Conservation (phyloP, 2,113 vertebrate genomes). For the Jacana jacana region DNA sequence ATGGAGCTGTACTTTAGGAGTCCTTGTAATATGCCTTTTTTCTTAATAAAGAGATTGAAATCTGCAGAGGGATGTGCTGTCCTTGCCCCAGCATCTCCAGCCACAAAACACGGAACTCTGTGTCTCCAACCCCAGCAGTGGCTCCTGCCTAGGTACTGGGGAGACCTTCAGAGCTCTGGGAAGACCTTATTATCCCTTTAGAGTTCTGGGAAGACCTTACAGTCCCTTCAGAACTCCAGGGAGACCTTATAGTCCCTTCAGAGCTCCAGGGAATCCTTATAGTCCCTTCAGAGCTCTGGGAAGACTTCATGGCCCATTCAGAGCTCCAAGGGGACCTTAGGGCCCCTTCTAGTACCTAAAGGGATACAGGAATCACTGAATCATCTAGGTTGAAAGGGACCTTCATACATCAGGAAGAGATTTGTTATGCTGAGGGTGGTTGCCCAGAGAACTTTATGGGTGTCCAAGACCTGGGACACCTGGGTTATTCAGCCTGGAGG, state of each 20-base stretch:
- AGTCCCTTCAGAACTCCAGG: neutral
- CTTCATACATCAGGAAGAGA: neutral
- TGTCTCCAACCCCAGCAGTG: fast-evolving
- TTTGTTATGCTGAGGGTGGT: no score
- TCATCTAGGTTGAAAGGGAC: neutral
- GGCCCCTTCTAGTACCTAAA: neutral
- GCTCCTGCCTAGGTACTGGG: neutral
- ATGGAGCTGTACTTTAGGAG: constrained; percentile 58
- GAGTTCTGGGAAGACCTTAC: no score
- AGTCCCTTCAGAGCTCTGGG: neutral
- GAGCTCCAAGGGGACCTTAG: neutral
- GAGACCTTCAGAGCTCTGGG: neutral
- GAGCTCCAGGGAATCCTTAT: neutral
- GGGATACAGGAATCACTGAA: neutral
- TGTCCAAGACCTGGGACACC: neutral
- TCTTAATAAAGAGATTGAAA: constrained; percentile 72
- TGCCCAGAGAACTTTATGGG: neutral
- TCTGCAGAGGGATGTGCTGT: neutral
- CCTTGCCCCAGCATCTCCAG: neutral
- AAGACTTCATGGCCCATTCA: neutral
- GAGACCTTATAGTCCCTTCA: neutral
- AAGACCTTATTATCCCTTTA: neutral
- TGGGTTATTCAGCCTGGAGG: no score
- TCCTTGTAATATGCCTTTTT: constrained; percentile 69
- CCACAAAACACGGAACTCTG: neutral